Evolutionary conservation across 1,140 invertebrate genomes (phyloP).

Genomic region (Nasonia longicornis): DNA sequence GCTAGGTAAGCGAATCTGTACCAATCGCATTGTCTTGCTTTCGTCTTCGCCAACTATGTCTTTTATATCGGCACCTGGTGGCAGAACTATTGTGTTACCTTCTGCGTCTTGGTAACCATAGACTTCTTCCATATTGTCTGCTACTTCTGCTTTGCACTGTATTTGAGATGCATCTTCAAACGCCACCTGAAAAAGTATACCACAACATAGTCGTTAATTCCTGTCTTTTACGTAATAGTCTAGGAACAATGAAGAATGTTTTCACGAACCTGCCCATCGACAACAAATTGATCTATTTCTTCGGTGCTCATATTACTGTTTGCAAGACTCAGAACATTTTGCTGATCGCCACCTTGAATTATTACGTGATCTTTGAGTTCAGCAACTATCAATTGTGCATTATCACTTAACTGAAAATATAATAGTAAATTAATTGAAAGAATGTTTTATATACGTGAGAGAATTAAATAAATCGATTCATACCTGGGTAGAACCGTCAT

Average conservation of each 20-base stretch:
- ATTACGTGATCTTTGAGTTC: conserved; percentile 72
- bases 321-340: conserved; percentile 61
- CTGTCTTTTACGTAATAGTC: background rate
- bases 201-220: background rate
- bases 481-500: conserved; percentile 59
- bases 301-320: conserved; percentile 60
- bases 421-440: background rate
- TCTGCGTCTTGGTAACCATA: conserved; percentile 64
- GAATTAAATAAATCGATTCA: background rate
- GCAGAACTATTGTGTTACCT: conserved; percentile 62
- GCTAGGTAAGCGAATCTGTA: conserved; percentile 65
- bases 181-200: conserved; percentile 2
- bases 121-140: conserved; percentile 59
- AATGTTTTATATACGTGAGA: background rate
- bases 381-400: conserved; percentile 58
- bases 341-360: conserved; percentile 66
- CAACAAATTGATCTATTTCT: conserved; percentile 70
- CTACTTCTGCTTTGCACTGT: conserved; percentile 51
- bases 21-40: conserved; percentile 61
- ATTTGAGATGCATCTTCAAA: conserved; percentile 27
- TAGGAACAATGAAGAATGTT: conserved; percentile 19
- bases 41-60: conserved; percentile 56
- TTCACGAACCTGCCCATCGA: conserved; percentile 67
- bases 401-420: conserved; percentile 36
- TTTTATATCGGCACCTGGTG: conserved; percentile 59